Base-by-base conservation (phyloP, 2,113 vertebrate species). In the Clarias gariepinus region DNA sequence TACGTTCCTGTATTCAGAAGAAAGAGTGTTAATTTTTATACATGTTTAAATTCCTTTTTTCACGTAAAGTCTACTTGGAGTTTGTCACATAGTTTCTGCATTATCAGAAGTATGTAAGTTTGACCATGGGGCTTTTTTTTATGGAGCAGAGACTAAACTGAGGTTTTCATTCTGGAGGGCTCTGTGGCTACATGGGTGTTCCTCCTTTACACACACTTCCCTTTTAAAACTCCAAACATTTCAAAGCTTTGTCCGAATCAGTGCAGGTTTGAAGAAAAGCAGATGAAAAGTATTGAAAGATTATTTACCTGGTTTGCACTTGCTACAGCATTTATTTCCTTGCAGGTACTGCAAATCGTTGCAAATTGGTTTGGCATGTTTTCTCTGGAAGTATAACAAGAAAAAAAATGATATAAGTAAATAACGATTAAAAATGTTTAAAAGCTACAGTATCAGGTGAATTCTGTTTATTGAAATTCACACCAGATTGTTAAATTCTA, bases 241-340 rank as follows among this genome's bases (percentile, higher is more conserved):
- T 82, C 18, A 55, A 33, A 80, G 55, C 25, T 84, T 28, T 60
- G 19, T 41, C n/a, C 2, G 74, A 73, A 83, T 33, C 28, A 83
- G 47, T 69, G 12, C 74, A 78, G 30, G 28, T 23, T 83, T n/a
- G n/a, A n/a, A n/a, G n/a, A n/a, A n/a, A n/a, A n/a, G n/a, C 8
- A 21, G 73, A 73, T 53, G 18, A 30, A 12, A 57, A 60, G 82
- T 30, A 36, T 1, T n/a, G 68, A 52, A 16, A 81, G 18, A n/a
- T 15, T 36, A 52, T 90, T 90, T 91, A 95, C 95, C 95, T 94
- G 94, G 93, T 88, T 55, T 11, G 92, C 95, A 96, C 89, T 92
- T 94, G 2, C 88, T 79, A 87, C 95, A 95, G 91, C 94, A 96
- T 79, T 52, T 91, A 81, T 86, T 86, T 28, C 68, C 86, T 87